Evolutionary conservation across 2,113 vertebrate species (phyloP).

Genomic region (Aix galericulata): DNA sequence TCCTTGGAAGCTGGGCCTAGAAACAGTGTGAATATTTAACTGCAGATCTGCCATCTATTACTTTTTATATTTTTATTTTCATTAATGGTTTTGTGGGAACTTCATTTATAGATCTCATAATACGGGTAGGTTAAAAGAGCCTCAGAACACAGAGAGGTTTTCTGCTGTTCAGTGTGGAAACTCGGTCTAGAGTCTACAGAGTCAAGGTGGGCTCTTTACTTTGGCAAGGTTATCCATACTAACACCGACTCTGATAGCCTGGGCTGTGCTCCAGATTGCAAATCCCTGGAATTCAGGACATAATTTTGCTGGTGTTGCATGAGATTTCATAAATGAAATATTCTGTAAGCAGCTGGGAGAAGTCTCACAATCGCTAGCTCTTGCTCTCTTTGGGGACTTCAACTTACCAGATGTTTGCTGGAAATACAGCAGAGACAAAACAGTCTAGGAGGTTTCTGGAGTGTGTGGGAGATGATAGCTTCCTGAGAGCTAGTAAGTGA

Average conservation of each 20-base stretch:
- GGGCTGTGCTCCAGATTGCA: not conserved
- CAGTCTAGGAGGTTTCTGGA: no score
- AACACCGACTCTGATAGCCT: not conserved
- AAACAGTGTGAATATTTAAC: not conserved
- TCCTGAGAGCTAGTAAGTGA: no score
- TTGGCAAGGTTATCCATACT: not conserved
- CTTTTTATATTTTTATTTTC: not conserved
- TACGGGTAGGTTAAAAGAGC: not conserved
- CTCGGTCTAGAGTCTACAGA: not conserved
- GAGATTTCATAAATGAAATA: not conserved
- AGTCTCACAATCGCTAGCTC: no score
- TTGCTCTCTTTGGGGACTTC: no score
- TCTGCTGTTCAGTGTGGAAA: not conserved
- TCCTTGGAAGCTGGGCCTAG: not conserved
- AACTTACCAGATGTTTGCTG: no score
- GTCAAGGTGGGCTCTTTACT: not conserved
- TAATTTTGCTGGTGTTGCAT: not conserved
- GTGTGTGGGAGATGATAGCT: no score
- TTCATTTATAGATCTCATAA: not conserved
- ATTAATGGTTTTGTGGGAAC: not conserved
- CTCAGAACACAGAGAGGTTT: not conserved
- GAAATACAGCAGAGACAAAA: no score
- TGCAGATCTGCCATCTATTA: not conserved
- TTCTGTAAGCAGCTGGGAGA: no score
- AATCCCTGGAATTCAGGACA: slow-evolving; percentile 6